Evolutionary conservation across 2,888 invertebrate genomes (phyloP), one percentile per base, ranked within the genome.

Genomic region (Drosophila kanekoi): DNA sequence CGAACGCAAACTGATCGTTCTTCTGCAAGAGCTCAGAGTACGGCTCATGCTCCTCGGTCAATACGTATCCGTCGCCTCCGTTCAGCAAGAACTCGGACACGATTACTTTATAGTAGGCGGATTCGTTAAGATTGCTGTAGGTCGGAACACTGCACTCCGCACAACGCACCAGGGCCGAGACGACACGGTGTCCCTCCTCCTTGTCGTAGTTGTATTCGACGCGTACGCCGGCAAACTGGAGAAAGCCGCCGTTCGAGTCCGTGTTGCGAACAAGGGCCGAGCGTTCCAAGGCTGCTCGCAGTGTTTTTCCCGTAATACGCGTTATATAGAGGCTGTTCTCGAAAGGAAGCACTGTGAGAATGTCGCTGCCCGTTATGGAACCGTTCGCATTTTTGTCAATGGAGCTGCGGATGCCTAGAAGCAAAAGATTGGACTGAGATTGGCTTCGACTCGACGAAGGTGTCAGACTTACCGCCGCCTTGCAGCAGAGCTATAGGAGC

Each of bases 191-290:
- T 4, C 96, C 95, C 0, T 93, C 91, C 0, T 94, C 94, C 73
- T 93, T 93, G 1, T 92, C 91, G 35, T 96, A 92, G 91, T 98
- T 94, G 83, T 96, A 97, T 3, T 93, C 93, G 0, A 97, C 95
- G 78, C 93, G 94, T 10, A 96, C 77, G 0, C 98, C 98, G 9
- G 98, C 97, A 72, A 96, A 93, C 93, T 98, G 98, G 8, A 98
- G 93, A 88, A 97, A 98, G 68, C 95, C 95, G 0, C 97, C 97
- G 18, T 93, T 94, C 0, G 94, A 92, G 35, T 94, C 93, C 0
- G 91, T 87, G 57, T 93, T 93, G 69, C 88, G 81, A 8, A 90
- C 87, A 2, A 90, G 88, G 0, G 96, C 96, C 0, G 96, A 94
- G 89, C 94, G 94, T 89, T 97, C 97, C 11, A 97, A 92, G 82